These are phyloP conservation scores for Xylota sylvarum DNA, from an alignment of 2,888 invertebrate species.

Conservation along the genomic window DNA sequence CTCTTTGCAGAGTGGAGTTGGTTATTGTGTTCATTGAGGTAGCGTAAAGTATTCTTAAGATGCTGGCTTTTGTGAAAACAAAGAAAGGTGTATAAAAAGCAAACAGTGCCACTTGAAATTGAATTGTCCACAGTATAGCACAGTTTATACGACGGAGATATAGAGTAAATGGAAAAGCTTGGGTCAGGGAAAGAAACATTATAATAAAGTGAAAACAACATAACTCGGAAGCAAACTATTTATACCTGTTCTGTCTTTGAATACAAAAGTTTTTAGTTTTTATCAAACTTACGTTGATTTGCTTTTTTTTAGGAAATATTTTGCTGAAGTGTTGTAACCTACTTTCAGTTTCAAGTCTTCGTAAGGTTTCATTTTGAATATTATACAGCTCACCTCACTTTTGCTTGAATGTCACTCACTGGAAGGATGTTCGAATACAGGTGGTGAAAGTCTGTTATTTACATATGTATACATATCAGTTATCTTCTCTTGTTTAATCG, in stretches of 20 bases:
- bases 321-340: slow-evolving; percentile 34
- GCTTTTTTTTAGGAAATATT: slow-evolving; percentile 34
- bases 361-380: neutral
- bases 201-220: neutral
- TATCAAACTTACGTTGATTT: slow-evolving; percentile 18
- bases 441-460: too few relatives aligned
- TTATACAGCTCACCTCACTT: slow-evolving; percentile 29
- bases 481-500: too few relatives aligned
- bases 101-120: slow-evolving; percentile 65
- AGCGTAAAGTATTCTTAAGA: slow-evolving; percentile 58
- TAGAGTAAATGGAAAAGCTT: slow-evolving; percentile 21
- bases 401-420: slow-evolving; percentile 16
- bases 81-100: slow-evolving; percentile 60
- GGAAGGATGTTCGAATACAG: neutral
- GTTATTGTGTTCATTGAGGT: slow-evolving; percentile 66
- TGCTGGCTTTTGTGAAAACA: slow-evolving; percentile 58
- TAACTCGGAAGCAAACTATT: neutral
- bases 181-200: slow-evolving; percentile 24
- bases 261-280: slow-evolving; percentile 13
- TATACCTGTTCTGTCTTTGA: neutral
- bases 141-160: neutral
- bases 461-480: too few relatives aligned
- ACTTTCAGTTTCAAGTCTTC: slow-evolving; percentile 16
- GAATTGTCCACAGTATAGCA: slow-evolving; percentile 51
- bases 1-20: slow-evolving; percentile 47